These are phyloP conservation scores for Leucophenga maculata DNA, from an alignment of 2,888 invertebrate species.

Conservation along the genomic window DNA sequence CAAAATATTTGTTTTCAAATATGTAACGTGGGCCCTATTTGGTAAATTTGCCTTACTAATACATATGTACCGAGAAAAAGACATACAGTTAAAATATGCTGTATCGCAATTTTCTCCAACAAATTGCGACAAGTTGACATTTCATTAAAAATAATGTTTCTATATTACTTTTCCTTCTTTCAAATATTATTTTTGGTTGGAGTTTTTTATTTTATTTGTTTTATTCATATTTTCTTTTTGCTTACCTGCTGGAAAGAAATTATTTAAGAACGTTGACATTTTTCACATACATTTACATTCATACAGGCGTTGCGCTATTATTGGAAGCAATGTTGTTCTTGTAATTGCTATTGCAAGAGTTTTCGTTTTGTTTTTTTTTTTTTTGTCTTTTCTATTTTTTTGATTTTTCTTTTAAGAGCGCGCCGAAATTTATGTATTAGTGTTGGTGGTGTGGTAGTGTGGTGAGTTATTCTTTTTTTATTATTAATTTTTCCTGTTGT, in stretches of 20 bases:
- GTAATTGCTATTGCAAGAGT: not conserved
- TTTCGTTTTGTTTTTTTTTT: not conserved
- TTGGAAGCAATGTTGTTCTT: not conserved
- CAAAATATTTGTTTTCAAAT: no score
- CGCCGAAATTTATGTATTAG: not conserved
- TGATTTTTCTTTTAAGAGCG: not conserved
- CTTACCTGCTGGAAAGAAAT: conserved; percentile 73
- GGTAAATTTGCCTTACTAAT: no score
- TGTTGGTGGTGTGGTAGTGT: no score
- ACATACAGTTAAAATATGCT: no score
- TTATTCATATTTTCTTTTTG: conserved; percentile 34
- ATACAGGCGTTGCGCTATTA: not conserved
- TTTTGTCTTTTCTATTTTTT: not conserved
- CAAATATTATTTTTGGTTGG: no score
- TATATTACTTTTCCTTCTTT: no score
- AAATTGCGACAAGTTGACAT: no score
- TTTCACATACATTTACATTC: conserved; percentile 51
- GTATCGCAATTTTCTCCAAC: no score
- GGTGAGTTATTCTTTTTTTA: not conserved
- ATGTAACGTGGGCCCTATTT: no score
- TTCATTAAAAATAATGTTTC: no score
- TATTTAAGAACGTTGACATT: conserved; percentile 73
- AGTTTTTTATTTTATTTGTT: conserved; percentile 36
- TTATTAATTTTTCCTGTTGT: not conserved
- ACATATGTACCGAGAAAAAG: no score